Conservation (phyloP, 2,888 invertebrate species). For the Drosophila setosimentum region DNA sequence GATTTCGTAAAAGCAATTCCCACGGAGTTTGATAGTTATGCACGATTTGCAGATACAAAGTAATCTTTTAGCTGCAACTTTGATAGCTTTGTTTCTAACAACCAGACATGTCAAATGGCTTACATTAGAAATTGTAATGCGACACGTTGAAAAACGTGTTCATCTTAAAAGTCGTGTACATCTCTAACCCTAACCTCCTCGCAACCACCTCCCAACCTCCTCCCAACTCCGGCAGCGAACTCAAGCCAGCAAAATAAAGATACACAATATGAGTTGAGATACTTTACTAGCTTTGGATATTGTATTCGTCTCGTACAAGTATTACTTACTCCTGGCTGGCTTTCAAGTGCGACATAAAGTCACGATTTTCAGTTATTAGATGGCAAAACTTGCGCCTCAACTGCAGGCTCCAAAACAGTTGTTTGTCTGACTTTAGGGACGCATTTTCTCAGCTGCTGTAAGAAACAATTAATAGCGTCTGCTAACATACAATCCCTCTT, state of each 20-base stretch:
- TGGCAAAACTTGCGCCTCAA: conserved; percentile 61
- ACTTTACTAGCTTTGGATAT: conserved; percentile 47
- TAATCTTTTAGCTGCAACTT: conserved; percentile 38
- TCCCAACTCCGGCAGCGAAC: conserved; percentile 14
- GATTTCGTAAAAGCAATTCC: background rate
- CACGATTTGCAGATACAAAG: conserved; percentile 16
- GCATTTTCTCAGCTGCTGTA: conserved; percentile 78
- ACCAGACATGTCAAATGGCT: conserved; percentile 57
- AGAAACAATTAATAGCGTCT: conserved; percentile 79
- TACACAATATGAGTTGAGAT: conserved; percentile 45
- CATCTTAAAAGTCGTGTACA: conserved; percentile 70
- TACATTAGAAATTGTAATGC: conserved; percentile 80
- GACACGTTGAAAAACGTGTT: conserved; percentile 74
- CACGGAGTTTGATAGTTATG: conserved; percentile 10
- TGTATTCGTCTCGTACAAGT: conserved; percentile 35
- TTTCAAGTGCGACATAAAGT: conserved; percentile 76
- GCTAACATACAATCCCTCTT: conserved; percentile 38
- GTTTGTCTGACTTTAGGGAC: conserved; percentile 60
- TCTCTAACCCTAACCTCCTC: background rate
- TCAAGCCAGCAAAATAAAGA: conserved; percentile 34
- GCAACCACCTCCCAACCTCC: too few species aligned
- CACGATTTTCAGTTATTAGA: conserved; percentile 80
- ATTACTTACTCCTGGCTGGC: conserved; percentile 45
- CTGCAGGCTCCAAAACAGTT: conserved; percentile 47
- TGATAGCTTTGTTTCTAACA: conserved; percentile 62